Percentiles rank a stretch among this genome's conserved stretches.
Conservation (phyloP, 1,140 invertebrate species). For the Pararge aegeria region DNA sequence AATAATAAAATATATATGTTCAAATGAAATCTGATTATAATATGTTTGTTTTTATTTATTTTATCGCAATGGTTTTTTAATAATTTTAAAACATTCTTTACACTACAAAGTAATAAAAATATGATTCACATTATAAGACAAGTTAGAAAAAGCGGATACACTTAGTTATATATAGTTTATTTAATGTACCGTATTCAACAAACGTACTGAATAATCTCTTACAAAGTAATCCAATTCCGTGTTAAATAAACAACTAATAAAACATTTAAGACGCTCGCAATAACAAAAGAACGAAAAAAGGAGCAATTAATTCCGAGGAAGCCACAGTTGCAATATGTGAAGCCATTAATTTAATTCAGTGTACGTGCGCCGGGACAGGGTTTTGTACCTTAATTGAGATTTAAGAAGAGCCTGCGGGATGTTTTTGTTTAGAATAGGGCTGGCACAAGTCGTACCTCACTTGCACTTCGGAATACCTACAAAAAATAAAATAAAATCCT, state of each 20-base stretch:
- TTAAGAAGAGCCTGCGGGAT: constrained; percentile 65
- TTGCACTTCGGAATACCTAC: background rate
- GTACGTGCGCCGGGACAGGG: constrained; percentile 69
- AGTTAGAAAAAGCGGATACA: no score
- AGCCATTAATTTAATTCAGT: constrained; percentile 77
- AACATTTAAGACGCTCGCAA: constrained; percentile 61
- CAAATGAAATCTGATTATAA: no score
- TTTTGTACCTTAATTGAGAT: constrained; percentile 77
- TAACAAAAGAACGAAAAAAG: constrained; percentile 54
- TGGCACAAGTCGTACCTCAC: background rate
- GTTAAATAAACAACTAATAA: constrained; percentile 69
- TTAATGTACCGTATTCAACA: background rate
- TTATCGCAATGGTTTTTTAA: no score
- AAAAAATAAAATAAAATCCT: no score
- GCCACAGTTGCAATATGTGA: constrained; percentile 72
- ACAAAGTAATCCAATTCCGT: constrained; percentile 46
- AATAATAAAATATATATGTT: no score
- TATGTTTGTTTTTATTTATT: no score
- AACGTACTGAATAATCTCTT: constrained; percentile 23
- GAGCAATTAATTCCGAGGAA: constrained; percentile 66
- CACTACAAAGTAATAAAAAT: no score
- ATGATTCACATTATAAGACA: no score
- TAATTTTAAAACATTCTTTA: no score
- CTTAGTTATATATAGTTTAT: background rate
- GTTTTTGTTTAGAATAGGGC: constrained; percentile 47